These are phyloP conservation scores for Champsocephalus gunnari DNA, from an alignment of 2,797 vertebrate species.

Conservation along the genomic window DNA sequence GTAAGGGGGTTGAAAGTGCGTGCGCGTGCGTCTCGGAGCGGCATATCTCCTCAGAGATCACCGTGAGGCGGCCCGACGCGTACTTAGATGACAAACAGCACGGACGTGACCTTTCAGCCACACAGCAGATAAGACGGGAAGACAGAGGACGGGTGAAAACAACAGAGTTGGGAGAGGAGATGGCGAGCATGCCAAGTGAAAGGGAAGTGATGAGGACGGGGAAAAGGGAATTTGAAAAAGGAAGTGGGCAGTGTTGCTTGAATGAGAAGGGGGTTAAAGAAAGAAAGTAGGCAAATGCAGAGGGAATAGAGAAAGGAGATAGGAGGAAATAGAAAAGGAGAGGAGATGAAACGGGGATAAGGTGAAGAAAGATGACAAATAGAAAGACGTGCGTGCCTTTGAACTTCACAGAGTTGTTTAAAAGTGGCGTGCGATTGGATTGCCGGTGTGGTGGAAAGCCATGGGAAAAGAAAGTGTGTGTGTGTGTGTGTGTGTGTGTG, in stretches of 20 bases:
- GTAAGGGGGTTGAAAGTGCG: constrained; percentile 20
- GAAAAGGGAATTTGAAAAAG: constrained; percentile 57
- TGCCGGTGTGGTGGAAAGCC: constrained; percentile 34
- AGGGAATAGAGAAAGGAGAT: constrained; percentile 17
- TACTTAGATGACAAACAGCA: constrained; percentile 88
- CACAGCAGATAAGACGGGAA: constrained; percentile 76
- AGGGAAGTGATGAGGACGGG: constrained; percentile 51
- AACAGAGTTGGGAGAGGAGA: constrained; percentile 28
- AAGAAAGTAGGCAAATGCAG: not conserved
- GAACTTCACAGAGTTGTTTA: constrained; percentile 17
- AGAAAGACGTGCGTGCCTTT: constrained; percentile 4
- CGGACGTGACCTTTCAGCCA: constrained; percentile 85
- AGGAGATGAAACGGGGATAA: constrained; percentile 2
- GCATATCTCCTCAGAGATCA: constrained; percentile 81
- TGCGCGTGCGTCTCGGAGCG: constrained; percentile 32
- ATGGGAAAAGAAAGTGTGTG: constrained; percentile 34
- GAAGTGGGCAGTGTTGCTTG: constrained; percentile 33
- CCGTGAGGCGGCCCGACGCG: constrained; percentile 67
- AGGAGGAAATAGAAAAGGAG: not conserved
- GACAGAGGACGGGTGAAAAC: constrained; percentile 25
- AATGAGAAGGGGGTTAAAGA: constrained; percentile 37
- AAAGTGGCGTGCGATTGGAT: not conserved
- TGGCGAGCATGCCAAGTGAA: constrained; percentile 45
- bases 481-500: constrained; percentile 6
- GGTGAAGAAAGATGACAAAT: constrained; percentile 15